A percentile compares a stretch with the other conserved stretches of the same genome.
phyloP scores from a whole-genome alignment of 1,140 invertebrate species.

The Eumeta japonica region DNA sequence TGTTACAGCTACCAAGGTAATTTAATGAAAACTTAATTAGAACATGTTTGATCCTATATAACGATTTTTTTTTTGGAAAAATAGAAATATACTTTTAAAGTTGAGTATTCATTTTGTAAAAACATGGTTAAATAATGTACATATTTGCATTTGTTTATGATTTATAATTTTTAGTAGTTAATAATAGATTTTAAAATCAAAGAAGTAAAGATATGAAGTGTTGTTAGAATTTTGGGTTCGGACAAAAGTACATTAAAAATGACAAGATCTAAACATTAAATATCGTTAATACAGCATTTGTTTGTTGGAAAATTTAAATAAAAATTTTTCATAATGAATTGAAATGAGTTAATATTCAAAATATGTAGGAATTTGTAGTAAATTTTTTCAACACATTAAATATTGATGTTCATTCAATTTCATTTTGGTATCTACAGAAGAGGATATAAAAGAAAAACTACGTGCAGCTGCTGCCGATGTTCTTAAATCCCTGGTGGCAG shows the following conservation, averaged over 20 bases:
- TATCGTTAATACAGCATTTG: no score
- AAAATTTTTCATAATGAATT: no score
- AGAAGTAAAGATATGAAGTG: no score
- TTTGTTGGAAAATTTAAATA: no score
- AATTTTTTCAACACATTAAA: no score
- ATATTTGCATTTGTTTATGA: background rate
- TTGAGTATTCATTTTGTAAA: background rate
- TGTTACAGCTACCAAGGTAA: slow-evolving; percentile 54
- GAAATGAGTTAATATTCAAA: no score
- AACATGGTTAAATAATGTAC: background rate
- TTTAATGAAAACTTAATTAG: no score
- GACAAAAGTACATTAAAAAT: no score
- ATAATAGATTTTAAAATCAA: background rate
- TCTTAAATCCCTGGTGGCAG: slow-evolving; percentile 26
- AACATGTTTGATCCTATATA: slow-evolving; percentile 13
- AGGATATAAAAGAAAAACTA: slow-evolving; percentile 36
- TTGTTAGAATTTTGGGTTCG: no score
- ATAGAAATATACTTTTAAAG: background rate
- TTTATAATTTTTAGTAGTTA: background rate
- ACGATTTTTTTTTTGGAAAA: background rate
- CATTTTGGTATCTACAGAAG: slow-evolving; percentile 20
- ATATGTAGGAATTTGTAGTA: no score
- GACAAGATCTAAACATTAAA: no score
- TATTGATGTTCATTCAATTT: no score
- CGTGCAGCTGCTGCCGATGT: slow-evolving; percentile 34